Percentiles rank a stretch among this genome's conserved stretches.
phyloP scores from a whole-genome alignment of 1,140 invertebrate species.

The Lepidurus couesii region DNA sequence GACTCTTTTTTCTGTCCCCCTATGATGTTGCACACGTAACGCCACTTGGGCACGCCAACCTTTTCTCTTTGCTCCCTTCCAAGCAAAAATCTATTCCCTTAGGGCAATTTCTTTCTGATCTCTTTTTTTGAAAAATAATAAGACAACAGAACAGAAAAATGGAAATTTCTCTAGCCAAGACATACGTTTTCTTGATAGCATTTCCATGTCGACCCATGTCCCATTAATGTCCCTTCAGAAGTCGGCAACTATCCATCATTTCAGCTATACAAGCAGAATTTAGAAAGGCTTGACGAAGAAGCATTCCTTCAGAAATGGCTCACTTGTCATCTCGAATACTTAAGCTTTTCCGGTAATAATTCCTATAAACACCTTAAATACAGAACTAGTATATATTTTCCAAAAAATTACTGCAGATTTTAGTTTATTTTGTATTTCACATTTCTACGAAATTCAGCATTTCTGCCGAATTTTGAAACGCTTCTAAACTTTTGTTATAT shows the following conservation, averaged over 20 bases:
- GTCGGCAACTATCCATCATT: background rate
- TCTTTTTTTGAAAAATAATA: background rate
- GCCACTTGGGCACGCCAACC: background rate
- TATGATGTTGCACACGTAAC: background rate
- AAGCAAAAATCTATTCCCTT: background rate
- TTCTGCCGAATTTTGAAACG: no score
- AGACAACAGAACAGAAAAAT: background rate
- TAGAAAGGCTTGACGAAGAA: background rate
- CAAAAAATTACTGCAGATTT: no score
- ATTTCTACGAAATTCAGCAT: no score
- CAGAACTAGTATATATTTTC: no score
- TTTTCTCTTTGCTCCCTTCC: background rate
- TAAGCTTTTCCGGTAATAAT: background rate
- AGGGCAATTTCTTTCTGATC: background rate
- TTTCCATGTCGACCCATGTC: background rate
- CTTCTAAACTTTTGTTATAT: no score
- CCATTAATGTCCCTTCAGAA: background rate
- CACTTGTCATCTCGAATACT: background rate
- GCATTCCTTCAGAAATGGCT: background rate
- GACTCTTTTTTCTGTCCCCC: background rate
- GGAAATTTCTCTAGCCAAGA: slow-evolving; percentile 2
- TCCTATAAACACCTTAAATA: no score
- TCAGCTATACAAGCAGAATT: background rate
- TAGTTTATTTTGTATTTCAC: no score
- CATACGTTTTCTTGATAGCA: background rate